Evolutionary conservation across 2,113 vertebrate genomes (phyloP), one percentile per base, ranked within the genome.

Genomic region (Indicator maculatus): DNA sequence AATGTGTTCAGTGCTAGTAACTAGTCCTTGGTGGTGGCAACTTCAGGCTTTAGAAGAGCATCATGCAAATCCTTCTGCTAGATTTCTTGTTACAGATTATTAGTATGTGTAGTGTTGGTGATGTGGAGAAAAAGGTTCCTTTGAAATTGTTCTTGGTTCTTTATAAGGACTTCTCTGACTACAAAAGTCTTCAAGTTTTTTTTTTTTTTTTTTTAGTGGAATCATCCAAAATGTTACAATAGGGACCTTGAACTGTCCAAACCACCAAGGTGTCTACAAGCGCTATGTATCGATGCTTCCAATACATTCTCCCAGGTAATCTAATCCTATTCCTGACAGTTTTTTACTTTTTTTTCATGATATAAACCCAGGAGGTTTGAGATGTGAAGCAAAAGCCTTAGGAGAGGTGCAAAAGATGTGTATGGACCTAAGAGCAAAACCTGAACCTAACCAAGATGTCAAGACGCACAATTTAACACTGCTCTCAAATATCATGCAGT

Each of bases 391-490:
- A 71, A 41, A 69, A 73, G 16, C 7, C 23, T 16, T 27, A 86
- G 50, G 27, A 27, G 6, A 58, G 12, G 14, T 24, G 8, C 8
- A 58, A 53, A 64, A 83, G 27, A 28, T 45, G 19, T 30, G 2
- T 36, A 9, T 19, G 31, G 19, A n/a, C 41, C 52, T 27, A 67
- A 64, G 20, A 67, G 28, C 58, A 76, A 87, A 88, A 44, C 14
- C 28, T 56, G 33, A 85, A 80, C 38, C 19, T 76, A 45, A 52
- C 3, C 24, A 83, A 78, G 36, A 33, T 2, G 1, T 10, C 79
- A 36, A 2, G 11, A 82, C 86, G 75, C 55, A 93, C 87, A 93
- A 96, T 83, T 96, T 91, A 96, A 96, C 69, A 95, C 85, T 96
- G 95, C 94, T 93, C 91, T 96, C 93, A 96, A 88, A 96, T 95